These are phyloP conservation scores for Lagria hirta DNA, from an alignment of 2,888 invertebrate genomes.

Conservation along the genomic window DNA sequence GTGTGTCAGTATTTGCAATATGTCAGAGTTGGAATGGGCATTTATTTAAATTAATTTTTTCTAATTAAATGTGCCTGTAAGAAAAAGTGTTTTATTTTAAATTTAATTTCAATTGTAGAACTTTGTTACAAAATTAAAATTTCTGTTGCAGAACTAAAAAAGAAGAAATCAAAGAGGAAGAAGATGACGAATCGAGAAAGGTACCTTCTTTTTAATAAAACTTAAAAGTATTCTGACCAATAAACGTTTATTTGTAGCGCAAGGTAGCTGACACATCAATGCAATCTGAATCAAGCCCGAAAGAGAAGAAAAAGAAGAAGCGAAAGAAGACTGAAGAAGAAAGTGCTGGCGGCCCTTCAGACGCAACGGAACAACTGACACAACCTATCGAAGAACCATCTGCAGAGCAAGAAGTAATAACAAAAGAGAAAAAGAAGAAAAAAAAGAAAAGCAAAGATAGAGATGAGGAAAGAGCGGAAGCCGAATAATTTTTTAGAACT, in stretches of 20 bases:
- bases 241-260: constrained; percentile 24
- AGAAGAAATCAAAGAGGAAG: constrained; percentile 19
- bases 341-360: no score
- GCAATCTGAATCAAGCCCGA: constrained; percentile 56
- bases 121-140: no score
- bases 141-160: constrained; percentile 28
- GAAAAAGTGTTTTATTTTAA: no score
- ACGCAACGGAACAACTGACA: constrained; percentile 41
- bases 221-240: constrained; percentile 3
- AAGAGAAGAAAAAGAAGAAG: constrained; percentile 68
- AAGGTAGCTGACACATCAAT: constrained; percentile 36
- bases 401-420: constrained; percentile 40
- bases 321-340: constrained; percentile 44
- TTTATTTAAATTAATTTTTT: no score
- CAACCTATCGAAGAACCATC: constrained; percentile 49
- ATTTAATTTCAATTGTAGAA: no score
- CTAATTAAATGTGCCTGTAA: no score
- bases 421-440: constrained; percentile 74
- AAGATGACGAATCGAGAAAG: constrained; percentile 36
- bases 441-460: constrained; percentile 78
- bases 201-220: constrained; percentile 15
- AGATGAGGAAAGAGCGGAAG: constrained; percentile 60
- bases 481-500: constrained; percentile 28
- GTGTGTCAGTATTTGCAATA: no score
- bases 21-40: no score